Evolutionary conservation across 2,113 vertebrate genomes (phyloP), one percentile per base, ranked within the genome.

Genomic region (Alectura lathami): DNA sequence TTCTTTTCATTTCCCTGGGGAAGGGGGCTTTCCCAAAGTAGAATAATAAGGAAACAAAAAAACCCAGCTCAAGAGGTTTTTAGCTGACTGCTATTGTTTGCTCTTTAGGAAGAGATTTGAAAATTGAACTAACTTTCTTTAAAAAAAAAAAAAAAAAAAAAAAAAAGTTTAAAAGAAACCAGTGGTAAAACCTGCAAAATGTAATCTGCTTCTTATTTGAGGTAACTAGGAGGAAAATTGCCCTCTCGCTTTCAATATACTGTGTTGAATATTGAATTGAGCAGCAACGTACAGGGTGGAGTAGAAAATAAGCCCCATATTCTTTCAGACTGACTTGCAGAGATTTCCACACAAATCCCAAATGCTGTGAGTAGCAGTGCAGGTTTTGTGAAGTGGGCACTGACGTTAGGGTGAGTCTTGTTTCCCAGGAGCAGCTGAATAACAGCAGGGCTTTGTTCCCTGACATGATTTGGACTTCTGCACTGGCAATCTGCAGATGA

Each of bases 31-130:
- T 48, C 48, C 4, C 3, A 51, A 72, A 79, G 29, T 50, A 68
- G 72, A 78, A 34, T 53, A 88, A 59, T 16, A 56, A 76, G 18
- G 18, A n/a, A 1, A 43, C 16, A 34, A 56, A 50, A 34, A 62
- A 22, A 7, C 17, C 8, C 64, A 21, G 10, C 34, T 90, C 30
- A 73, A 17, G 20, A 9, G 14, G 2, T 0, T 7, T 64, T 38
- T 40, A 47, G 22, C 34, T 81, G 42, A 23, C 26, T 17, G 20
- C 9, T 8, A 26, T 7, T 38, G 5, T 76, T 90, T 8, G 3
- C 66, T 90, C 36, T 81, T 83, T 32, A 74, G n/a, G 32, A 62
- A 43, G 34, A 5, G 7, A 54, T 63, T 67, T 72, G 56, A 78
- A 86, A 92, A 78, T 5, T 54, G 20, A 74, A 91, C 50, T 63